phyloP scores from a whole-genome alignment of 2,888 invertebrate species.

The Drosophila villosipedis region DNA sequence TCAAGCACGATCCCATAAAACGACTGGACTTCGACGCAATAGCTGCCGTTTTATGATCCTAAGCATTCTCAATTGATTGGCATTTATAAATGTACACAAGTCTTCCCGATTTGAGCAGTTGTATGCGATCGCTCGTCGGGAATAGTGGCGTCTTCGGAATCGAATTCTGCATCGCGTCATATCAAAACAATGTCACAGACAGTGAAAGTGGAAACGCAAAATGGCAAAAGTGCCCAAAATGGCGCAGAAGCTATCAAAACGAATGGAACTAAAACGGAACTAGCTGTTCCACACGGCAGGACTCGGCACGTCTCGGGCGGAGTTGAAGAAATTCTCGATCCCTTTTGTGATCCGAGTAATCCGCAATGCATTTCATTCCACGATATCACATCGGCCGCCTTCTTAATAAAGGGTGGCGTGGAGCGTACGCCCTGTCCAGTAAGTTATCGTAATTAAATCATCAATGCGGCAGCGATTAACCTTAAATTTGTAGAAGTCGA shows the following conservation, averaged over 20 bases:
- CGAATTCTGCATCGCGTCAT: background rate
- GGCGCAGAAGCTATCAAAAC: conserved; percentile 5
- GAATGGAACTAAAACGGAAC: conserved; percentile 28
- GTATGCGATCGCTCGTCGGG: conserved; percentile 21
- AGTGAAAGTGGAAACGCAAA: conserved; percentile 46
- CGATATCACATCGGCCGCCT: conserved; percentile 95
- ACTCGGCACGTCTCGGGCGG: conserved; percentile 36
- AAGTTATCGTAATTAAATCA: conserved; percentile 35
- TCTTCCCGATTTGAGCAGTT: conserved; percentile 45
- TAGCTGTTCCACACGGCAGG: background rate
- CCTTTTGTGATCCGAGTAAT: conserved; percentile 88
- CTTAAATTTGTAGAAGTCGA: conserved; percentile 89
- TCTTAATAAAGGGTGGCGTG: conserved; percentile 93
- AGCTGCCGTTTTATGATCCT: conserved; percentile 64
- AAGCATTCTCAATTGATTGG: conserved; percentile 33
- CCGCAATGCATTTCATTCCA: conserved; percentile 92
- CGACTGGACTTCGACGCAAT: conserved; percentile 47
- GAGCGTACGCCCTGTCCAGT: conserved; percentile 94
- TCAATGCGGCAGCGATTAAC: background rate
- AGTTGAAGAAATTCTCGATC: conserved; percentile 84
- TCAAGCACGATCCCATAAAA: conserved; percentile 59
- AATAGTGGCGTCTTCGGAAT: conserved; percentile 3
- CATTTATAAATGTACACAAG: conserved; percentile 49
- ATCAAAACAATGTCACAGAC: conserved; percentile 48
- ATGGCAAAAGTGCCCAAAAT: conserved; percentile 35